phyloP scores from a whole-genome alignment of 2,113 vertebrate species.

The Poecilia latipinna region DNA sequence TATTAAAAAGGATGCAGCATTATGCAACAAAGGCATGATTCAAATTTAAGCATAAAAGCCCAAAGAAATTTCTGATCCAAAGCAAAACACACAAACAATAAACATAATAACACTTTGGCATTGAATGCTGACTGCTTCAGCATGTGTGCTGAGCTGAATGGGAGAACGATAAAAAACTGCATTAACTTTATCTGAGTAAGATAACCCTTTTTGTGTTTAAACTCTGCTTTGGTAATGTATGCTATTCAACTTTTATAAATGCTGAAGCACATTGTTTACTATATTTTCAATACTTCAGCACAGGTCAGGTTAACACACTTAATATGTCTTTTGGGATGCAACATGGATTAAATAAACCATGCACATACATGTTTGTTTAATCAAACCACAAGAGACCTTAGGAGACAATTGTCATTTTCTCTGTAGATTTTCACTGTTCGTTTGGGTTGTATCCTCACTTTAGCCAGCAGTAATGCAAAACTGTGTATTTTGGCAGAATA shows the following conservation, averaged over 20 bases:
- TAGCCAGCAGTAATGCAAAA: slow-evolving; percentile 32
- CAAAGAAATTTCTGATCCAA: background rate
- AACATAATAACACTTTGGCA: background rate
- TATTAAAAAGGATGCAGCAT: no score
- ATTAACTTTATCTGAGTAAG: background rate
- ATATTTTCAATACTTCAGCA: background rate
- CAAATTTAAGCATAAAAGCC: background rate
- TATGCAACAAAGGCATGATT: no score
- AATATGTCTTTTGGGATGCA: slow-evolving; percentile 3
- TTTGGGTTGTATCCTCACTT: slow-evolving; percentile 38
- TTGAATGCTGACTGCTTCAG: background rate
- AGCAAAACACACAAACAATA: background rate
- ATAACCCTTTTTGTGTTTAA: background rate
- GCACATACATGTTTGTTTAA: slow-evolving; percentile 5
- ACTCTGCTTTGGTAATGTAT: slow-evolving; percentile 2
- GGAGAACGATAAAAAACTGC: no score
- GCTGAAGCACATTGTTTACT: background rate
- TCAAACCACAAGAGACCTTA: slow-evolving; percentile 8
- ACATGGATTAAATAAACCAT: slow-evolving; percentile 9
- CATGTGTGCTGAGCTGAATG: no score
- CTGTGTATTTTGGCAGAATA: slow-evolving; percentile 70
- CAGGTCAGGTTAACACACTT: slow-evolving; percentile 4
- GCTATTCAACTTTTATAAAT: background rate
- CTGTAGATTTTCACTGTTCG: slow-evolving; percentile 18
- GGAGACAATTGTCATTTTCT: slow-evolving; percentile 1